These are phyloP conservation scores for Stramonita haemastoma DNA, from an alignment of 2,888 invertebrate species.

Conservation along the genomic window DNA sequence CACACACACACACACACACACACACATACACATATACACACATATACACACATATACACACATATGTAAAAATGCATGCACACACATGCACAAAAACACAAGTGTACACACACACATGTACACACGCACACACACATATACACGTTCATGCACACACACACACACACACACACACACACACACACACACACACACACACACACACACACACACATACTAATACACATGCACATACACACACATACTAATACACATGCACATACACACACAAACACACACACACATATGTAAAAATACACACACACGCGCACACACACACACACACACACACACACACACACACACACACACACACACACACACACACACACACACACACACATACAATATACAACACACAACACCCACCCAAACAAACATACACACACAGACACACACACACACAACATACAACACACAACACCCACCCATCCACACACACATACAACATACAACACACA, in stretches of 20 bases:
- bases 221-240: background rate
- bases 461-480: too few species aligned
- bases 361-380: conserved; percentile 3
- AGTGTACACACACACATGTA: background rate
- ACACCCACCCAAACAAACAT: too few species aligned
- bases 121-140: background rate
- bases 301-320: background rate
- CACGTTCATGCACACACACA: background rate
- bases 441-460: too few species aligned
- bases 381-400: too few species aligned
- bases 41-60: background rate
- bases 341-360: too few species aligned
- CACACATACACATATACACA: background rate
- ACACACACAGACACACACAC: too few species aligned
- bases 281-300: background rate
- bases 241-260: background rate
- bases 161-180: too few species aligned
- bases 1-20: background rate
- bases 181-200: too few species aligned
- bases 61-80: background rate
- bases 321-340: too few species aligned
- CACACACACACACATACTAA: background rate
- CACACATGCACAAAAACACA: background rate
- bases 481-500: too few species aligned
- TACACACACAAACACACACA: background rate